phyloP scores from a whole-genome alignment of 2,113 vertebrate species.

The Panthera leo region DNA sequence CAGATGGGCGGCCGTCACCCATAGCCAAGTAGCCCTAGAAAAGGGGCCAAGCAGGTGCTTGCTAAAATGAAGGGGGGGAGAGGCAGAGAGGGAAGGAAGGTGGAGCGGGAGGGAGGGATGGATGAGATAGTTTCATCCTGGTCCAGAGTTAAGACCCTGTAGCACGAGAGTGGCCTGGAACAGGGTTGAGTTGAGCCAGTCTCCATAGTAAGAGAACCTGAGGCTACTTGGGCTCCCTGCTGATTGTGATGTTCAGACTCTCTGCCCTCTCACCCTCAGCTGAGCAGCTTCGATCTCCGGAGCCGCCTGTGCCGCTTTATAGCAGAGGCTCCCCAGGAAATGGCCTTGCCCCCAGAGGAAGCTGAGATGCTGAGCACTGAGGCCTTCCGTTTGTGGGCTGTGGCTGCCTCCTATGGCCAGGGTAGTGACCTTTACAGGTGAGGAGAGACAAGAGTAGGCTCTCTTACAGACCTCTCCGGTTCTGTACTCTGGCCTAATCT shows the following conservation, averaged over 20 bases:
- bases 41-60: neutral
- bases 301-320: slow-evolving; percentile 90
- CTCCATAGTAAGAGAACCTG: neutral
- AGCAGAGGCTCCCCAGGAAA: slow-evolving; percentile 88
- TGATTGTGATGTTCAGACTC: neutral
- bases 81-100: neutral
- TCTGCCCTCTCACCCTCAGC: slow-evolving; percentile 73
- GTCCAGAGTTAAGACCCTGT: neutral
- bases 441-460: neutral
- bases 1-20: neutral
- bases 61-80: neutral
- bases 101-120: too few species aligned
- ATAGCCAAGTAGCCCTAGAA: neutral
- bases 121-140: neutral
- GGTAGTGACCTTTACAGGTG: slow-evolving; percentile 93
- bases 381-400: slow-evolving; percentile 92
- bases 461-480: neutral
- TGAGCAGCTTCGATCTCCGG: slow-evolving; percentile 88
- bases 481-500: neutral
- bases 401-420: slow-evolving; percentile 92
- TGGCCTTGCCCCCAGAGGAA: slow-evolving; percentile 89
- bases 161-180: neutral
- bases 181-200: neutral
- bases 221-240: neutral
- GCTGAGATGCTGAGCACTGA: slow-evolving; percentile 89